Evolutionary conservation across 2,888 invertebrate genomes (phyloP).

Genomic region (Neria commutata): DNA sequence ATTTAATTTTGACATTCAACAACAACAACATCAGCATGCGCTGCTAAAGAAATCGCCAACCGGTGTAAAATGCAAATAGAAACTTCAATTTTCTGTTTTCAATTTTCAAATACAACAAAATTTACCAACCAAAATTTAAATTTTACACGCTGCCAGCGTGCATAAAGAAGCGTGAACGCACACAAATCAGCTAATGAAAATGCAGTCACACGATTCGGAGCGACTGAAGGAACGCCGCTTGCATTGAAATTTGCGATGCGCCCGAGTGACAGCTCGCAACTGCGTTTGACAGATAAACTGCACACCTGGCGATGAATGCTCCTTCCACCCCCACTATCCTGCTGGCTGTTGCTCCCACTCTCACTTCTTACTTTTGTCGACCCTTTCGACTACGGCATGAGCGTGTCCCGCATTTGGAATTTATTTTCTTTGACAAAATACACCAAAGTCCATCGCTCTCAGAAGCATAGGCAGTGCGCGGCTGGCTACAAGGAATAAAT

Average conservation of each 20-base stretch:
- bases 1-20: background rate
- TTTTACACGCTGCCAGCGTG: background rate
- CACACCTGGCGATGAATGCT: too few species aligned
- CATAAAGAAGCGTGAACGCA: too few species aligned
- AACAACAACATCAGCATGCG: background rate
- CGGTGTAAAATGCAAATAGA: background rate
- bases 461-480: too few species aligned
- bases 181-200: slow-evolving; percentile 6
- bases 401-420: too few species aligned
- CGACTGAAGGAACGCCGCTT: background rate
- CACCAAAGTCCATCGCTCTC: too few species aligned
- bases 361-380: too few species aligned
- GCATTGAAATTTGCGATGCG: background rate
- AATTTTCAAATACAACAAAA: background rate
- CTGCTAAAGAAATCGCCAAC: background rate
- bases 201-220: slow-evolving; percentile 1
- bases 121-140: background rate
- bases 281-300: background rate
- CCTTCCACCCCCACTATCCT: too few species aligned
- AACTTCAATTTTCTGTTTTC: too few species aligned
- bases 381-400: too few species aligned
- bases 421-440: too few species aligned
- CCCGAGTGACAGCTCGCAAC: background rate
- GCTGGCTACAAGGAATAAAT: too few species aligned
- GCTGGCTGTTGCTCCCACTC: too few species aligned